Conservation (phyloP, 2,113 vertebrate genomes). For the Pachypanchax playfairii region DNA sequence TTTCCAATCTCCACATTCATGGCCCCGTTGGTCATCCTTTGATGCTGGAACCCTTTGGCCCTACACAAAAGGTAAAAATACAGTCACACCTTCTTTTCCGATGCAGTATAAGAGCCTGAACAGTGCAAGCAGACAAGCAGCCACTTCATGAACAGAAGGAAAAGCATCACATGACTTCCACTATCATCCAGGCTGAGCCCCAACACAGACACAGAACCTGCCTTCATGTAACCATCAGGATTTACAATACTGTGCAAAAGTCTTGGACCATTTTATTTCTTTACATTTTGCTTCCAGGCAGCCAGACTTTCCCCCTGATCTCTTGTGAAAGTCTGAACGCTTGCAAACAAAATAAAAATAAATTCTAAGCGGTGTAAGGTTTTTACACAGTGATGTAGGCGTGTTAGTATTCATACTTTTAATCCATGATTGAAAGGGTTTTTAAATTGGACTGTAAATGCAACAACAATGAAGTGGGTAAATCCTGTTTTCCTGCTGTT, state of each 20-base stretch:
- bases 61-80: slow-evolving; percentile 63
- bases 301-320: background rate
- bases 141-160: slow-evolving; percentile 50
- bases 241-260: background rate
- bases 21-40: slow-evolving; percentile 95
- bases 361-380: background rate
- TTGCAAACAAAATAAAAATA: background rate
- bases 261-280: background rate
- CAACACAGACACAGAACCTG: slow-evolving; percentile 44
- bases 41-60: slow-evolving; percentile 97
- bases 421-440: too few species aligned
- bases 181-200: slow-evolving; percentile 62
- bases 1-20: slow-evolving; percentile 99
- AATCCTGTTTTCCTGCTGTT: too few species aligned
- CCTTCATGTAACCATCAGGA: slow-evolving; percentile 24
- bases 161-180: slow-evolving; percentile 46
- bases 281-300: background rate
- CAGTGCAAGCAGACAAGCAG: slow-evolving; percentile 51
- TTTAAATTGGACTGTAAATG: too few species aligned
- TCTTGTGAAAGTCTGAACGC: background rate
- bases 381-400: background rate
- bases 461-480: too few species aligned
- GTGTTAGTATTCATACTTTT: background rate
- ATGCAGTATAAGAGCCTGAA: slow-evolving; percentile 1
- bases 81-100: slow-evolving; percentile 2